Evolutionary conservation across 2,888 invertebrate species (phyloP).

Genomic region (Aporophyla lueneburgensis): DNA sequence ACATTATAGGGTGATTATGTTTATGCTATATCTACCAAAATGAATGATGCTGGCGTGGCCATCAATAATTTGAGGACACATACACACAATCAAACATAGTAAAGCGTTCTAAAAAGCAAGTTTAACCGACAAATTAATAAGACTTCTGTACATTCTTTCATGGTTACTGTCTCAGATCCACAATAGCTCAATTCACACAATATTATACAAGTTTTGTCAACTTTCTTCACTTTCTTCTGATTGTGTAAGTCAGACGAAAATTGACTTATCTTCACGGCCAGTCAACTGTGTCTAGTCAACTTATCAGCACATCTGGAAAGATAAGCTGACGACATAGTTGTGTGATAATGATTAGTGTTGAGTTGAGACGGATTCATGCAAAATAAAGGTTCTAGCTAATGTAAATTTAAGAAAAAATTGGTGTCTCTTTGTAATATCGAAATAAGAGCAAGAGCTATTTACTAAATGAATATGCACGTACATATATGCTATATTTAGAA

Average conservation of each 20-base stretch:
- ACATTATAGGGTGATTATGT: no score
- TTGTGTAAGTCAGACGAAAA: conserved; percentile 54
- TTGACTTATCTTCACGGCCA: conserved; percentile 41
- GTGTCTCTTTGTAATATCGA: no score
- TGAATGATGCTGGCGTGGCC: background rate
- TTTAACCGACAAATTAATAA: background rate
- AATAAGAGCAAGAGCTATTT: no score
- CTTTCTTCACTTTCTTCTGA: conserved; percentile 66
- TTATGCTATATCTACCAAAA: no score
- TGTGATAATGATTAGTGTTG: background rate
- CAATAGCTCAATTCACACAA: conserved; percentile 62
- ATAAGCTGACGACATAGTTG: conserved; percentile 1
- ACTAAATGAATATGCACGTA: no score
- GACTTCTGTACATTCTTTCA: conserved; percentile 28
- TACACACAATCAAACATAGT: background rate
- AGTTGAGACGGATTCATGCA: background rate
- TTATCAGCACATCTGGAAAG: background rate
- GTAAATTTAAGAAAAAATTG: no score
- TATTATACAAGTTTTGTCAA: conserved; percentile 66
- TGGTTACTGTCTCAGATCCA: conserved; percentile 4
- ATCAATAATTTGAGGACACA: background rate
- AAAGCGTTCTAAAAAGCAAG: background rate
- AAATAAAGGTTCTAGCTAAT: background rate
- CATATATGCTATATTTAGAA: no score
- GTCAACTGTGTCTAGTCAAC: no score